These are phyloP conservation scores for Cebidichthys violaceus DNA, from an alignment of 2,113 vertebrate genomes.

Conservation along the genomic window DNA sequence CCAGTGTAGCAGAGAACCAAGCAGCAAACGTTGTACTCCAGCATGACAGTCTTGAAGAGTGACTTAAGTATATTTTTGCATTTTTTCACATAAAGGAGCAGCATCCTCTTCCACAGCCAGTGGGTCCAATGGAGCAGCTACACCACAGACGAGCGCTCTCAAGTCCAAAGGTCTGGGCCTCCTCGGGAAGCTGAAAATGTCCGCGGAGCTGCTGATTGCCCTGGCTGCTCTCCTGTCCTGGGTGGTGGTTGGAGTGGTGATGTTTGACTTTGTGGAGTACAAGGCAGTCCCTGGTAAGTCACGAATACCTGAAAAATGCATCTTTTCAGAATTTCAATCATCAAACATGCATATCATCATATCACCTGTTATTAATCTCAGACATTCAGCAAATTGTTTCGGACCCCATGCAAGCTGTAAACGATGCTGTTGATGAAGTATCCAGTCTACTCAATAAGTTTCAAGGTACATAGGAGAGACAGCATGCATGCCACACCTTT, in stretches of 20 bases:
- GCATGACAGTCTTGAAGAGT: background rate
- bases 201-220: conserved; percentile 92
- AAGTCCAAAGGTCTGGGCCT: conserved; percentile 86
- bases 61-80: background rate
- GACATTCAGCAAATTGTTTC: conserved; percentile 79
- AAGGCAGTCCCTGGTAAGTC: conserved; percentile 90
- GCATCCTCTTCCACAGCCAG: conserved; percentile 76
- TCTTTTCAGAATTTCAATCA: background rate
- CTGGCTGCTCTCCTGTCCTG: conserved; percentile 92
- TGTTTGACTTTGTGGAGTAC: conserved; percentile 97
- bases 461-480: conserved; percentile 67
- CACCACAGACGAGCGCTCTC: conserved; percentile 75
- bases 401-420: conserved; percentile 76
- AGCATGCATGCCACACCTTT: background rate
- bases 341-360: background rate
- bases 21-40: background rate
- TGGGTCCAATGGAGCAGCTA: conserved; percentile 81
- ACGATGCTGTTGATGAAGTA: conserved; percentile 78
- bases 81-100: conserved; percentile 45
- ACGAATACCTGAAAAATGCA: background rate
- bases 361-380: conserved; percentile 26
- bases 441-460: conserved; percentile 73
- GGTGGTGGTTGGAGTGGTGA: conserved; percentile 92
- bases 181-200: conserved; percentile 87
- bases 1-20: background rate